These are phyloP conservation scores for Conomelus anceps DNA, from an alignment of 2,888 invertebrate species.

Conservation along the genomic window DNA sequence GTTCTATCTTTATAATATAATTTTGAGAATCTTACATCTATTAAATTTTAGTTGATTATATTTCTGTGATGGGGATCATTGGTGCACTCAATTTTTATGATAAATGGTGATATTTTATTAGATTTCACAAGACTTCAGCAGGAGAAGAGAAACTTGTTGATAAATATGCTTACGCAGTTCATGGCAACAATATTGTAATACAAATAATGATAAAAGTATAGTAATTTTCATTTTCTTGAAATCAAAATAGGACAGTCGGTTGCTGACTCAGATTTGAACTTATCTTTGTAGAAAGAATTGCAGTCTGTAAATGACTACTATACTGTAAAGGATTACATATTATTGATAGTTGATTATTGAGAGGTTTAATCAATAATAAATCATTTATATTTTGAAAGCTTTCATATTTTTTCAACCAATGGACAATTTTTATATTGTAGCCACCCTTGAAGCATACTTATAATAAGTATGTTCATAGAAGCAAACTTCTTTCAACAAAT, in stretches of 20 bases:
- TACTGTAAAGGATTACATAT: too few species aligned
- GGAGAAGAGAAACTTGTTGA: not conserved
- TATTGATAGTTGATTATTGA: too few species aligned
- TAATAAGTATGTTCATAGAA: too few species aligned
- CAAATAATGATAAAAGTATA: not conserved
- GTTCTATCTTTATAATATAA: not conserved
- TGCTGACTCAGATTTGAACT: too few species aligned
- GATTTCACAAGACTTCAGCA: not conserved
- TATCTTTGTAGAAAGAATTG: too few species aligned
- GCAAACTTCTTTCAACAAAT: not conserved
- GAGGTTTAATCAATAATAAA: too few species aligned
- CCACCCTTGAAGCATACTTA: too few species aligned
- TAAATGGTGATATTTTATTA: not conserved
- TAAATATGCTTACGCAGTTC: not conserved
- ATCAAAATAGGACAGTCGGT: too few species aligned
- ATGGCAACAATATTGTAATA: not conserved
- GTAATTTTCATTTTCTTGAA: not conserved
- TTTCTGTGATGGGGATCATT: not conserved
- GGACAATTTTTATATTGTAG: too few species aligned
- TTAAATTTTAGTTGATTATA: not conserved
- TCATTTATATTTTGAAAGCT: too few species aligned
- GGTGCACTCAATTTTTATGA: not conserved
- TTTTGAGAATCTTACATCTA: not conserved
- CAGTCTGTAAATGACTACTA: too few species aligned
- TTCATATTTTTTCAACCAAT: too few species aligned